phyloP scores from a whole-genome alignment of 2,888 invertebrate genomes.

The Tuta absoluta region DNA sequence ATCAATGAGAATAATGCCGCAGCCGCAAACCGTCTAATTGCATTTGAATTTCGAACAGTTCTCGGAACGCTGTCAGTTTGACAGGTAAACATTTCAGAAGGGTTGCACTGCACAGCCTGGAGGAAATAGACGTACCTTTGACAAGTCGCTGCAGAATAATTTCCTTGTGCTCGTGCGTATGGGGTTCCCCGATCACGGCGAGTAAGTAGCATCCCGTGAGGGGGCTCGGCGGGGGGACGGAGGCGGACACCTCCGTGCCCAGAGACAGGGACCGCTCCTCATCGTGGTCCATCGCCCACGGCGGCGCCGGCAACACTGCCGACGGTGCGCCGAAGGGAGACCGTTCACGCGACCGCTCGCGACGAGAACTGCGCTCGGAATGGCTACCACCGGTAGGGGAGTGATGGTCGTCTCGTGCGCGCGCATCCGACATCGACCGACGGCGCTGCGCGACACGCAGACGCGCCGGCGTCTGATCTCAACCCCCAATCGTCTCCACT shows the following conservation, averaged over 20 bases:
- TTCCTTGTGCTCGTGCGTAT: constrained; percentile 95
- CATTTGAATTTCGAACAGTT: constrained; percentile 23
- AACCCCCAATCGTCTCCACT: constrained; percentile 48
- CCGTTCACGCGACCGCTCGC: constrained; percentile 65
- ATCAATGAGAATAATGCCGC: constrained; percentile 31
- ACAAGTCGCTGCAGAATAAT: constrained; percentile 95
- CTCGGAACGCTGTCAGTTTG: constrained; percentile 42
- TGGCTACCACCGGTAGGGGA: constrained; percentile 48
- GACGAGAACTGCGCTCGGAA: constrained; percentile 71
- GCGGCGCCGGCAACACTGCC: constrained; percentile 75
- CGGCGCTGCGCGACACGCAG: constrained; percentile 65
- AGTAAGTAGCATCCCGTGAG: constrained; percentile 96
- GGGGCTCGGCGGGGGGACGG: constrained; percentile 89
- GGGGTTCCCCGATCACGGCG: constrained; percentile 96
- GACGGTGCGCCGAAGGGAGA: constrained; percentile 65
- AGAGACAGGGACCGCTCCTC: constrained; percentile 78
- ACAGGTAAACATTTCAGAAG: constrained; percentile 31
- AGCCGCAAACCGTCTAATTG: constrained; percentile 29
- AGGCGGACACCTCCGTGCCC: constrained; percentile 78
- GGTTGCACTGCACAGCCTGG: neutral
- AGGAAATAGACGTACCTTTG: constrained; percentile 87
- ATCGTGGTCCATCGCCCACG: constrained; percentile 78
- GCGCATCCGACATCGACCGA: constrained; percentile 54
- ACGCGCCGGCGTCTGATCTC: constrained; percentile 66
- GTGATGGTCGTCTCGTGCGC: constrained; percentile 48